Base-by-base conservation (phyloP, 2,888 invertebrate genomes). In the Orthonevra nobilis region DNA sequence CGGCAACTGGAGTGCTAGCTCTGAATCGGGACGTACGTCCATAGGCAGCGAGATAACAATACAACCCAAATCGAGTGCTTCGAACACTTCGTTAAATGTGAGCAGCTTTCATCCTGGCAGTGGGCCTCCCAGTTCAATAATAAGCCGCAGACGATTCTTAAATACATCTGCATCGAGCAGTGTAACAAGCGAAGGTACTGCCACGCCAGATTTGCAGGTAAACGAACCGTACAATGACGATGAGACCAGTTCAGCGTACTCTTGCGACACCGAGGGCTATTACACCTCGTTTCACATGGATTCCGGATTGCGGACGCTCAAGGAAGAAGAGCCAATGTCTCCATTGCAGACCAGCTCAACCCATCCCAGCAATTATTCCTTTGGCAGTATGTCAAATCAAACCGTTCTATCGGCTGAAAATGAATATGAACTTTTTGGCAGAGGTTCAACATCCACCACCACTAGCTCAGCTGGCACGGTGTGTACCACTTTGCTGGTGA, bases 211-310 rank as follows among this genome's bases (percentile, higher is more conserved):
- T 88, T 93, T 95, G 50, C 89, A 88, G 81, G 95, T 94, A 81
- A 93, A 94, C 83, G 93, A 96, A 86, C 84, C 86, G 63, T 87
- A 86, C 68, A 92, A 94, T 82, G 95, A 96, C 87, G 96, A 96
- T 86, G 96, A 96, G 89, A 95, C 95, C 0, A 95, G 95, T 83
- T 97, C 97, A 0, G 95, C 96, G 69, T 97, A 97, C 88, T 97
- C 97, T 1, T 96, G 97, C 86, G 98, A 98, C 86, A 97, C 97
- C 1, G 98, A 98, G 89, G 98, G 98, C 4, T 98, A 98, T 88
- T 98, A 97, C 87, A 98, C 98, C 0, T 97, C 97, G 14, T 98
- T 98, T 90, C 97, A 98, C 88, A 94, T 96, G 91, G 98, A 98
- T 88, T 97, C 97, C 63, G 98, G 98, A 0, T 89, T 98, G 79